phyloP scores from a whole-genome alignment of 2,797 vertebrate genomes.

The Caiman crocodilus region DNA sequence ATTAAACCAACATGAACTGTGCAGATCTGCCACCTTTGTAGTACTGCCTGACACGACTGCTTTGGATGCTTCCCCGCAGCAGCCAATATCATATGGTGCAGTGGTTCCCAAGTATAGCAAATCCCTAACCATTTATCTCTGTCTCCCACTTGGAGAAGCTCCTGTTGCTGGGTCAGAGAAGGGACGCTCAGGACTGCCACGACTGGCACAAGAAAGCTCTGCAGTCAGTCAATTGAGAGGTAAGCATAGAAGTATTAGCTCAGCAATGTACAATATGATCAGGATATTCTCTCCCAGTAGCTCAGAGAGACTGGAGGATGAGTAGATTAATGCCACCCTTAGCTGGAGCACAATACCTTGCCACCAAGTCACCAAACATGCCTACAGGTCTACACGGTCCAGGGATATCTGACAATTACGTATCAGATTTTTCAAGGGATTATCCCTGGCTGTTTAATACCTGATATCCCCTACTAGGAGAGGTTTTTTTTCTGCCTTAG shows the following conservation, averaged over 20 bases:
- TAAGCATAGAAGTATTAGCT: neutral
- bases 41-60: conserved; percentile 5
- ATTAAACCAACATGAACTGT: neutral
- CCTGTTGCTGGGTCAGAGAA: neutral
- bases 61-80: neutral
- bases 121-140: neutral
- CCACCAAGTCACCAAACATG: neutral
- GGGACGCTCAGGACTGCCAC: neutral
- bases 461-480: conserved; percentile 34
- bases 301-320: neutral
- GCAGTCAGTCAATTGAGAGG: neutral
- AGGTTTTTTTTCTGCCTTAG: conserved; percentile 48
- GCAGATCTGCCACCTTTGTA: conserved; percentile 26
- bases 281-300: neutral
- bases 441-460: conserved; percentile 63
- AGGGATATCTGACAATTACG: conserved; percentile 49
- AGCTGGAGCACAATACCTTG: conserved; percentile 21
- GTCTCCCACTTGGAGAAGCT: neutral
- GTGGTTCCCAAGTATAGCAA: neutral
- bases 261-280: neutral
- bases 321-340: neutral
- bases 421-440: conserved; percentile 58
- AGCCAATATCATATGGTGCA: neutral
- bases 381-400: neutral
- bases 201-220: neutral